A percentile compares a stretch with the other conserved stretches of the same genome.
Conservation (phyloP, 2,113 vertebrate genomes). For the Poeciliopsis prolifica region DNA sequence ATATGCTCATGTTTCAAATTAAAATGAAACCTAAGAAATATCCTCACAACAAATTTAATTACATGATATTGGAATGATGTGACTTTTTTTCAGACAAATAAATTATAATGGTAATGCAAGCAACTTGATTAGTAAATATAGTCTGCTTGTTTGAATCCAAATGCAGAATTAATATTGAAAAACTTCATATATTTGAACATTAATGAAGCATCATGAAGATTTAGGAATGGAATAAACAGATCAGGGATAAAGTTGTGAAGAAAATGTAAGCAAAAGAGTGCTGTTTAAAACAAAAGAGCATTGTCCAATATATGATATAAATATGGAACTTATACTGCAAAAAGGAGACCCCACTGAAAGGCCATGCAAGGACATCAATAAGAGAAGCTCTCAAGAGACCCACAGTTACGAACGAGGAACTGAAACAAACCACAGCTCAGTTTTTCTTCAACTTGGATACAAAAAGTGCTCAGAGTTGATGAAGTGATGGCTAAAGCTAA, state of each 20-base stretch:
- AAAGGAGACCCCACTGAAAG: no score
- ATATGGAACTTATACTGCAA: no score
- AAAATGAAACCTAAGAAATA: neutral
- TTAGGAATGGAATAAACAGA: neutral
- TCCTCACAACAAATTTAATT: neutral
- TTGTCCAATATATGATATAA: no score
- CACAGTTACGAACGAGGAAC: no score
- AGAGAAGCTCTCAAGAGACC: no score
- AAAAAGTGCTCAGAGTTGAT: no score
- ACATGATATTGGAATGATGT: neutral
- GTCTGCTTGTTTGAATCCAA: neutral
- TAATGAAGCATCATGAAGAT: neutral
- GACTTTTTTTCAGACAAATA: neutral
- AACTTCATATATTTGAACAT: neutral
- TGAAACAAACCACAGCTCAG: no score
- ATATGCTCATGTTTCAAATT: constrained; percentile 2
- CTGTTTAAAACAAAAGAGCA: no score
- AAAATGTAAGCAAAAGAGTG: no score
- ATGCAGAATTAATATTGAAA: neutral
- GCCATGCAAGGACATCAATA: no score
- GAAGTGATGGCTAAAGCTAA: no score
- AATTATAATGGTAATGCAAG: no score
- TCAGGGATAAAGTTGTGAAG: neutral
- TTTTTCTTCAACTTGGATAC: neutral
- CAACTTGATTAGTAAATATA: neutral